Base-by-base conservation (phyloP, 2,113 vertebrate genomes). In the Promerops cafer region DNA sequence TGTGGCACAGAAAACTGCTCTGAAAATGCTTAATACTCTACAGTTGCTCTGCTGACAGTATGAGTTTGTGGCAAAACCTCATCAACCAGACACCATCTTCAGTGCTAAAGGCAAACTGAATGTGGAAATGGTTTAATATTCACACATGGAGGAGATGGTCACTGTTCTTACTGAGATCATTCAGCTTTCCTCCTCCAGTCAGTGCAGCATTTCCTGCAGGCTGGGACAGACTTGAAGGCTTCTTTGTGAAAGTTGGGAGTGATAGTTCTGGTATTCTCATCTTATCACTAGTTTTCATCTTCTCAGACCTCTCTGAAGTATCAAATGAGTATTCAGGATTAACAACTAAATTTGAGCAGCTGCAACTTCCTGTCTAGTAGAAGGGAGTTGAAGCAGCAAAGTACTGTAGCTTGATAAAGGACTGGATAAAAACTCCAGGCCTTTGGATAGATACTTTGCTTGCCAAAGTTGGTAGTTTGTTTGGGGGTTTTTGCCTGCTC, bases 1-100 rank as follows among this genome's bases (percentile, higher is more conserved):
- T 23, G 19, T 6, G 44, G 31, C 22, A 8, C 20, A 8, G 59
- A 3, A 39, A 37, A 31, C 23, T 3, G 2, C 8, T 16, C 57
- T 27, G 35, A n/a, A 26, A 82, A 30, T 0, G 0, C n/a, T 37
- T 39, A 16, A 7, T 42, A 10, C 11, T 56, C 42, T 49, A 15
- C 11, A 49, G 4, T 19, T 64, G 50, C 14, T 49, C 22, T 35
- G n/a, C 19, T 64, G 76, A 26, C n/a, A 26, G 42, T 63, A 33
- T 11, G 19, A 16, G 30, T 28, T 83, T 24, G 35, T 18, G 7
- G 16, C 56, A 65, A 60, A 66, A n/a, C 5, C 13, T 37, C 28
- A 11, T 24, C 11, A 19, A 15, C 30, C 31, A 31, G 42, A 2
- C 20, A 30, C 1, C 1, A 20, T 69, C 20, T 69, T 74, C 45